Conservation (phyloP, 2,888 invertebrate genomes). For the Arge pagana region DNA sequence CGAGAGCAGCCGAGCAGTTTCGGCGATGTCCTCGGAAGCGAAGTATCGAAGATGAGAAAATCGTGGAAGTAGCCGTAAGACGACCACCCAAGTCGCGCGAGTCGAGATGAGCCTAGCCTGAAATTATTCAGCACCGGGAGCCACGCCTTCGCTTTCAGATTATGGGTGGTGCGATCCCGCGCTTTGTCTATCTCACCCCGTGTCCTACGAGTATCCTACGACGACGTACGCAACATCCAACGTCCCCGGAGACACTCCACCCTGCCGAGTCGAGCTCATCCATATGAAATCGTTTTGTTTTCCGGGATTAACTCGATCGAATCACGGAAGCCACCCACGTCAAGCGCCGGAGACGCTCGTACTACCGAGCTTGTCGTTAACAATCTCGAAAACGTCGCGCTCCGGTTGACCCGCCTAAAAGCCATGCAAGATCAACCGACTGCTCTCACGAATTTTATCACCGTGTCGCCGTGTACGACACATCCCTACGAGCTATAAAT, state of each 20-base stretch:
- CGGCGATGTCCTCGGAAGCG: too few species aligned
- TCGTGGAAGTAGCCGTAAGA: not conserved
- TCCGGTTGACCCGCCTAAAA: too few species aligned
- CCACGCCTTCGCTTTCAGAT: constrained; percentile 21
- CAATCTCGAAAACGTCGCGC: too few species aligned
- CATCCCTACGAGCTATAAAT: too few species aligned
- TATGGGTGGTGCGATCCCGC: constrained; percentile 20
- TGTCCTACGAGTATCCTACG: not conserved
- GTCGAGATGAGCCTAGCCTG: constrained; percentile 27
- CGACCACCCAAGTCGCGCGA: constrained; percentile 31
- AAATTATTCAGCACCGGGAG: constrained; percentile 29
- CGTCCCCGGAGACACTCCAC: constrained; percentile 13
- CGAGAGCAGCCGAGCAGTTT: too few species aligned
- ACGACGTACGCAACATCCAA: not conserved
- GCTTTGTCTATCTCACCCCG: constrained; percentile 14
- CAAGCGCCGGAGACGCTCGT: too few species aligned
- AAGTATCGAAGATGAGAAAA: not conserved
- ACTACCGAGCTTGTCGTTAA: too few species aligned
- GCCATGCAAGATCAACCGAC: too few species aligned
- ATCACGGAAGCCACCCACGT: constrained; percentile 11
- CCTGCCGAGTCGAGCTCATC: constrained; percentile 6
- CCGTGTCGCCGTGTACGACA: too few species aligned
- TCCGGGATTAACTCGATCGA: constrained; percentile 14
- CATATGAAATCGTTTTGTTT: constrained; percentile 17
- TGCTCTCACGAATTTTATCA: too few species aligned